A percentile compares a stretch with the other conserved stretches of the same genome.
Conservation (phyloP, 2,888 invertebrate genomes). For the Campoplex nolae region DNA sequence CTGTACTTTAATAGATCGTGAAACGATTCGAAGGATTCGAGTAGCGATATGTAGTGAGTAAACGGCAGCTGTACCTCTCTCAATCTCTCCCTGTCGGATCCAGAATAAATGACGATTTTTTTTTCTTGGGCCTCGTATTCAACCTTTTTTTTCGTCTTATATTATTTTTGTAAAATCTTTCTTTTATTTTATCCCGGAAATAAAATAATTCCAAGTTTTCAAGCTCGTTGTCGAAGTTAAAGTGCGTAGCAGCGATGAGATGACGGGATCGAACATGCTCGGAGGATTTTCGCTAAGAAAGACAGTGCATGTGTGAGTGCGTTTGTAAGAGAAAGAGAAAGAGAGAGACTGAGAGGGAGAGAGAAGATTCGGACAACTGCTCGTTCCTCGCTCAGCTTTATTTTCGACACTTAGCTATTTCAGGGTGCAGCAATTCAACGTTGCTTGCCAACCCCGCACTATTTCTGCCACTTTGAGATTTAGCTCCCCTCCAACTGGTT, state of each 20-base stretch:
- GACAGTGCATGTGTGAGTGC: neutral
- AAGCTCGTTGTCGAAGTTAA: conserved; percentile 2
- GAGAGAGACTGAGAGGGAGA: neutral
- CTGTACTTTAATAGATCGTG: conserved; percentile 41
- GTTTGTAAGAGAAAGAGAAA: too few species aligned
- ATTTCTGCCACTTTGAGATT: conserved; percentile 16
- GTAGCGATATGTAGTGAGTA: neutral
- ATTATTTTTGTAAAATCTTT: neutral
- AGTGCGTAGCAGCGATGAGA: conserved; percentile 5
- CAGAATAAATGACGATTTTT: conserved; percentile 20
- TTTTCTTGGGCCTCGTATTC: neutral
- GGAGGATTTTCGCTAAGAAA: conserved; percentile 24
- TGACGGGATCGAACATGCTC: neutral
- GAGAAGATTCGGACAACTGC: neutral
- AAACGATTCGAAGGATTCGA: conserved; percentile 60
- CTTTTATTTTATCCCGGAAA: neutral
- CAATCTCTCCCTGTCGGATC: neutral
- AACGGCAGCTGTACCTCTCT: neutral
- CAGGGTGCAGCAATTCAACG: conserved; percentile 53
- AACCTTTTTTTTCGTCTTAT: neutral
- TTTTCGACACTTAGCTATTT: conserved; percentile 64
- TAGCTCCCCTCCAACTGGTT: neutral
- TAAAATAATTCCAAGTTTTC: neutral
- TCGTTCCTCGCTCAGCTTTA: conserved; percentile 49
- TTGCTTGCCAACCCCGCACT: conserved; percentile 56